Evolutionary conservation across 1,140 invertebrate genomes (phyloP).

Genomic region (Drosophila gunungcola): DNA sequence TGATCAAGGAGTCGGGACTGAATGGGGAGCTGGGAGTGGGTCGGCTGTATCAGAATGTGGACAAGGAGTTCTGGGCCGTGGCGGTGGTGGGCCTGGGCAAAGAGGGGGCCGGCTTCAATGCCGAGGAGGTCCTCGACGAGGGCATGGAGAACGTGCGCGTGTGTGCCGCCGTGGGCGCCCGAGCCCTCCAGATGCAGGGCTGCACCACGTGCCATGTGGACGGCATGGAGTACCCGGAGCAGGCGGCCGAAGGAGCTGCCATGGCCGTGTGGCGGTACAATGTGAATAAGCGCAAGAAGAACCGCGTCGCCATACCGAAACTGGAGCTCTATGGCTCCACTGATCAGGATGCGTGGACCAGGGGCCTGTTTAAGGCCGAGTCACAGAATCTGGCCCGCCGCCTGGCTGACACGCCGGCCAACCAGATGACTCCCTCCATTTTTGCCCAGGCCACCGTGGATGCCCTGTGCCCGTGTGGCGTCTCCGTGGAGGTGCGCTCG

Average conservation of each 20-base stretch:
- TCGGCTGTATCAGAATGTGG: conserved; percentile 87
- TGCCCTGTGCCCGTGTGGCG: conserved; percentile 85
- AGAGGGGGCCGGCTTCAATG: conserved; percentile 87
- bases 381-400: conserved; percentile 93
- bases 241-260: conserved; percentile 90
- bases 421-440: conserved; percentile 93
- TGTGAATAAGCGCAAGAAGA: conserved; percentile 86
- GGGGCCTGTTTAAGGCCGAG: conserved; percentile 90
- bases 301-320: conserved; percentile 85
- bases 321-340: conserved; percentile 85
- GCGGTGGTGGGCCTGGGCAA: conserved; percentile 89
- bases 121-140: conserved; percentile 88
- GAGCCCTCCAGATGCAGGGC: conserved; percentile 86
- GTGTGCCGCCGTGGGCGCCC: conserved; percentile 86
- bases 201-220: conserved; percentile 88
- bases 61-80: conserved; percentile 87
- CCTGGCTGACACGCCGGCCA: conserved; percentile 93
- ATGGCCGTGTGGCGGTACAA: conserved; percentile 89
- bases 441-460: conserved; percentile 89
- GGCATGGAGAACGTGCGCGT: conserved; percentile 85
- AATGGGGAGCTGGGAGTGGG: conserved; percentile 85
- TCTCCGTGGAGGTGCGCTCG: conserved; percentile 89
- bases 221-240: conserved; percentile 90
- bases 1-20: conserved; percentile 59
- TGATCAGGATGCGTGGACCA: conserved; percentile 88